Conservation (phyloP, 2,797 vertebrate species). For the Cuculus canorus region DNA sequence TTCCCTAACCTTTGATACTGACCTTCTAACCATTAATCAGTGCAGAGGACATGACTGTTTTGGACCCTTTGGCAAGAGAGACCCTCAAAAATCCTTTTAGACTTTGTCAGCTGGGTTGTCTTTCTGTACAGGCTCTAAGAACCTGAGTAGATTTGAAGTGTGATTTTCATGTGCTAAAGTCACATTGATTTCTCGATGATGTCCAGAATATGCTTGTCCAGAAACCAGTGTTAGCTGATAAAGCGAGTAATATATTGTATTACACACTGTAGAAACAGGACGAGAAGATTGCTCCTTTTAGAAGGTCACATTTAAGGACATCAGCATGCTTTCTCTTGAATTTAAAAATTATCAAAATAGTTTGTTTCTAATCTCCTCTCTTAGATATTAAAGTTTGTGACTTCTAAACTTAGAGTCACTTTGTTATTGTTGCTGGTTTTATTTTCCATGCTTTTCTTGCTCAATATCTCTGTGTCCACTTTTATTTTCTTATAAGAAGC, state of each 20-base stretch:
- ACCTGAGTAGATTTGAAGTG: not conserved
- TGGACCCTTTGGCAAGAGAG: not conserved
- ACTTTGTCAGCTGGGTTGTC: not conserved
- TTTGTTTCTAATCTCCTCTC: not conserved
- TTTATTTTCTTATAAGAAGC: not conserved
- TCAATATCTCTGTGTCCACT: not conserved
- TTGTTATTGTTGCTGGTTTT: not conserved
- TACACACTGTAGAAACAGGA: not conserved
- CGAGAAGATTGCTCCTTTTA: not conserved
- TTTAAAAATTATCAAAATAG: not conserved
- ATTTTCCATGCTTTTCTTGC: not conserved
- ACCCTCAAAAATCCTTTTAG: not conserved
- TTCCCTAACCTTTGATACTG: not conserved
- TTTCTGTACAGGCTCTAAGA: not conserved
- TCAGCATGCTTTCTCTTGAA: not conserved
- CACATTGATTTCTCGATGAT: not conserved
- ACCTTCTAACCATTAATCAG: not conserved
- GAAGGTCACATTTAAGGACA: not conserved
- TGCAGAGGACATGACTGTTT: not conserved
- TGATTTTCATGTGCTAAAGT: not conserved
- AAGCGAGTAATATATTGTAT: not conserved
- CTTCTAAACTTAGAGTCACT: not conserved
- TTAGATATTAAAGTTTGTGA: not conserved
- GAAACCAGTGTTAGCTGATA: not conserved
- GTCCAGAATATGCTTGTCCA: not conserved